phyloP scores from a whole-genome alignment of 2,888 invertebrate genomes.

The Macrosiphum euphorbiae region DNA sequence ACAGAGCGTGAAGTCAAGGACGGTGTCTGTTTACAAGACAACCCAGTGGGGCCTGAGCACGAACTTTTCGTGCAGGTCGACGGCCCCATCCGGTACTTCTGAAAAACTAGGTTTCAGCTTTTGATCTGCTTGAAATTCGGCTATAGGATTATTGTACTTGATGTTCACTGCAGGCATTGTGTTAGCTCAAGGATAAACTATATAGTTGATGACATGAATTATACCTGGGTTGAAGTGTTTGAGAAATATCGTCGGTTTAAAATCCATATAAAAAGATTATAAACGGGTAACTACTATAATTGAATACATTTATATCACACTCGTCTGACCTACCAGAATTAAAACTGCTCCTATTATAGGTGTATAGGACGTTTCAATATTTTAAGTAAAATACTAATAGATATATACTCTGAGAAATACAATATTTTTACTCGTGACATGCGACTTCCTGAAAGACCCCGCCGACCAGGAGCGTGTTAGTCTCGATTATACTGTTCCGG shows the following conservation, averaged over 20 bases:
- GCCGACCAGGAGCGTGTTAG: neutral
- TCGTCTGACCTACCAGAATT: neutral
- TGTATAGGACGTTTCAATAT: neutral
- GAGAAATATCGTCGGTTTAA: neutral
- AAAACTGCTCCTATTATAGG: neutral
- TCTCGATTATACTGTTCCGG: neutral
- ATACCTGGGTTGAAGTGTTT: neutral
- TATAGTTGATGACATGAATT: neutral
- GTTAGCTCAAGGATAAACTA: neutral
- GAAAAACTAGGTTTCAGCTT: neutral
- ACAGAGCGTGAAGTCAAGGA: neutral
- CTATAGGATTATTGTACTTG: neutral
- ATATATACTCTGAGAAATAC: neutral
- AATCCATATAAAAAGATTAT: neutral
- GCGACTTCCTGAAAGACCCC: neutral
- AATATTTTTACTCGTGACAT: neutral
- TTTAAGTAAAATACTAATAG: neutral
- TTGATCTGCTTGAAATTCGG: neutral
- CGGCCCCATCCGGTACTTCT: too few species aligned
- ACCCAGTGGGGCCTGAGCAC: neutral
- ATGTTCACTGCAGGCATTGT: neutral
- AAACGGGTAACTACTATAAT: neutral
- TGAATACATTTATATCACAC: neutral
- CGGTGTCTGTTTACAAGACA: neutral
- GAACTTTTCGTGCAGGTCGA: neutral